phyloP scores from a whole-genome alignment of 1,140 invertebrate genomes.

The Teleopsis dalmanni region DNA sequence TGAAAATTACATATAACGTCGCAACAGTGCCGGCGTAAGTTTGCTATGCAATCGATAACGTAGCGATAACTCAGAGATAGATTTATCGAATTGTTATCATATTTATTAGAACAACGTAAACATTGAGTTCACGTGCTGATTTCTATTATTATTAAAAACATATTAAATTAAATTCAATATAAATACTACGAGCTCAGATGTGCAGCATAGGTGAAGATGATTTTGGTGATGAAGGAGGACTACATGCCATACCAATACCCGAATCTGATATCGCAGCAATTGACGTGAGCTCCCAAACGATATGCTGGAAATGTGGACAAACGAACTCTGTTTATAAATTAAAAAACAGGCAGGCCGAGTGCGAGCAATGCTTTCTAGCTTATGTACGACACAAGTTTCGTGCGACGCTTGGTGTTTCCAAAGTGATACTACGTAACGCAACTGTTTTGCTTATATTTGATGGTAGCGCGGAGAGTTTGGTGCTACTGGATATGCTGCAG shows the following conservation, averaged over 20 bases:
- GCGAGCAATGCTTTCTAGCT: slow-evolving; percentile 26
- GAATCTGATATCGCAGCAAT: not conserved
- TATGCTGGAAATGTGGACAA: slow-evolving; percentile 30
- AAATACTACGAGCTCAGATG: too few relatives aligned
- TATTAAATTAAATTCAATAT: too few relatives aligned
- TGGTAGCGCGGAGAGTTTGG: slow-evolving; percentile 26
- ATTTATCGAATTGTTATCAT: too few relatives aligned
- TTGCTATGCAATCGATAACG: too few relatives aligned
- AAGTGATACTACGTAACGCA: slow-evolving; percentile 26
- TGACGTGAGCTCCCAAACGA: slow-evolving; percentile 2
- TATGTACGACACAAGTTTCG: slow-evolving; percentile 39
- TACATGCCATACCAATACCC: slow-evolving; percentile 18
- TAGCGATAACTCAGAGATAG: too few relatives aligned
- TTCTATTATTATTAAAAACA: too few relatives aligned
- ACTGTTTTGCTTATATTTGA: slow-evolving; percentile 31
- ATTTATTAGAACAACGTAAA: too few relatives aligned
- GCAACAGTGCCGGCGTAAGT: too few relatives aligned
- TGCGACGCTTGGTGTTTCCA: slow-evolving; percentile 34
- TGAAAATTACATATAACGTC: too few relatives aligned
- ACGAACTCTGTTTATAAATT: slow-evolving; percentile 25
- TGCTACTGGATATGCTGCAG: slow-evolving; percentile 35
- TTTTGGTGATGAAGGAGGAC: slow-evolving; percentile 38
- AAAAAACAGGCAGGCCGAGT: slow-evolving; percentile 28
- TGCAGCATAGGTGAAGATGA: slow-evolving; percentile 42
- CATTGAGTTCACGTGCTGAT: too few relatives aligned